Conservation (phyloP, 2,797 vertebrate species). For the Crypturellus tataupa region DNA sequence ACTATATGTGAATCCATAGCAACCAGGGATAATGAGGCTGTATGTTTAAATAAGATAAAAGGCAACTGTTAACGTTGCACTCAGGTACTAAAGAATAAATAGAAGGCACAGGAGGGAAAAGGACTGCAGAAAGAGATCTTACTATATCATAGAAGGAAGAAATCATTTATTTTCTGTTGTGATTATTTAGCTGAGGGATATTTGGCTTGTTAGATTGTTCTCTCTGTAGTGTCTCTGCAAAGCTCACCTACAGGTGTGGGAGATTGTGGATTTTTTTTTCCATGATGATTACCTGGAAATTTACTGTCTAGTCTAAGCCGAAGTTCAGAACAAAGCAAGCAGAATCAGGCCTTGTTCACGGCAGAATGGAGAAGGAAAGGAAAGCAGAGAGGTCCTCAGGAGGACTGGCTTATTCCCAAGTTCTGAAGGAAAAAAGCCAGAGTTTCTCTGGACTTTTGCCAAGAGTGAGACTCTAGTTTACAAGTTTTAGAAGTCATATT, state of each 20-base stretch:
- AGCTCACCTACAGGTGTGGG: background rate
- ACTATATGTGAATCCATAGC: background rate
- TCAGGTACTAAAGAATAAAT: background rate
- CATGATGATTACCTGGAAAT: background rate
- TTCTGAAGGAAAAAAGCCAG: background rate
- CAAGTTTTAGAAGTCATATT: background rate
- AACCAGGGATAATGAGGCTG: background rate
- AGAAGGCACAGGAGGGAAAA: background rate
- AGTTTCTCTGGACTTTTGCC: background rate
- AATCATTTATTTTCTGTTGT: background rate
- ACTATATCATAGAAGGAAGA: background rate
- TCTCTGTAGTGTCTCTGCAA: background rate
- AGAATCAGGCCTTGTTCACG: background rate
- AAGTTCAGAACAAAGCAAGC: background rate
- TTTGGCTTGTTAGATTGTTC: background rate
- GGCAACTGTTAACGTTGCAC: background rate
- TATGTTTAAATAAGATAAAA: constrained; percentile 55
- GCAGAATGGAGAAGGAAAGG: background rate
- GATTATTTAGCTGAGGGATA: background rate
- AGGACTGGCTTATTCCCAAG: background rate
- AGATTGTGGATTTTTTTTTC: background rate
- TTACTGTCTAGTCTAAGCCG: background rate
- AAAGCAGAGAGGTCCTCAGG: background rate
- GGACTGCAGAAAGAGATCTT: background rate
- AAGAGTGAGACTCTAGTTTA: background rate